These are phyloP conservation scores for Todus mexicanus DNA, from an alignment of 2,797 vertebrate species.

Conservation along the genomic window DNA sequence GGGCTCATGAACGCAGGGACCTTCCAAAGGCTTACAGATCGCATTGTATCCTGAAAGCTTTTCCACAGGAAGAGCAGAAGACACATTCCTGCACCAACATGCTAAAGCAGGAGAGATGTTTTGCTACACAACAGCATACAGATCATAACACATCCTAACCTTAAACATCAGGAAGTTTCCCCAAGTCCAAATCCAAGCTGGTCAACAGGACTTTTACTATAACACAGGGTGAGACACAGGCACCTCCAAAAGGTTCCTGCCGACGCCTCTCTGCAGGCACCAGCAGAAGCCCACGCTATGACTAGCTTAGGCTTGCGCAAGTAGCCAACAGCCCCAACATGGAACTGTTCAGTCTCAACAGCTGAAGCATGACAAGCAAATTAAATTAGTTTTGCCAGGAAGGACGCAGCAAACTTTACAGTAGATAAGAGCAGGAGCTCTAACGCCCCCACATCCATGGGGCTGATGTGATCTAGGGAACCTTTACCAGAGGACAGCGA, in stretches of 20 bases:
- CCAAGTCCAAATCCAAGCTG: background rate
- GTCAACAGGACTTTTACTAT: background rate
- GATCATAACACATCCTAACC: background rate
- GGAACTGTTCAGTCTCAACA: background rate
- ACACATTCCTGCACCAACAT: background rate
- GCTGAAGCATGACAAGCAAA: background rate
- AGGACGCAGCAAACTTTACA: background rate
- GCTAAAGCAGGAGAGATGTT: background rate
- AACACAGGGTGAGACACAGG: background rate
- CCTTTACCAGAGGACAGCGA: background rate
- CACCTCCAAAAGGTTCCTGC: background rate
- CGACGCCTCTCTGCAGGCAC: background rate
- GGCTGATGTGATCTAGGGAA: background rate
- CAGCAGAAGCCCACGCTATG: background rate
- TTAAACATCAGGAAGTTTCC: background rate
- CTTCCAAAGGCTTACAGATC: background rate
- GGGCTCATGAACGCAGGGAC: background rate
- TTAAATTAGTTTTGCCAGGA: background rate
- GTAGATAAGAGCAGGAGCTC: background rate
- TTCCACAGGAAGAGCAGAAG: slow-evolving; percentile 1
- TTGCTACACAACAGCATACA: background rate
- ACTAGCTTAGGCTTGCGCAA: background rate
- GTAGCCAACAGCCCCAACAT: fast-evolving
- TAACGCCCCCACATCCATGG: fast-evolving
- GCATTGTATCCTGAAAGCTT: background rate